Percentiles rank a stretch among this genome's conserved stretches.
Conservation (phyloP, 2,113 vertebrate species). For the Seriola rivoliana region DNA sequence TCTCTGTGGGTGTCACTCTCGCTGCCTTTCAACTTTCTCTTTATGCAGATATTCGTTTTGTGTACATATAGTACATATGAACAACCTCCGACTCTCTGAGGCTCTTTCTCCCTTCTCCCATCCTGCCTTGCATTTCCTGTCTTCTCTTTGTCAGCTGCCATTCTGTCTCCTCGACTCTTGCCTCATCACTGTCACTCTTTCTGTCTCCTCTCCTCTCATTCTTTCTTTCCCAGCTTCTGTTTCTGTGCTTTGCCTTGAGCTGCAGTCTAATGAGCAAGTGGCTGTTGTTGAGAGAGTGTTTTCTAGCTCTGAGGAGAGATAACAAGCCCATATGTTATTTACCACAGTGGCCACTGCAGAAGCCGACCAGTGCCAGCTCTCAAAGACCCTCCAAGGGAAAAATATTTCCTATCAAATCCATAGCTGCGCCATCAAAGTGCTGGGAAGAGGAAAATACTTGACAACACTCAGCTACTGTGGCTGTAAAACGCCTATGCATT, state of each 20-base stretch:
- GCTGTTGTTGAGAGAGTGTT: conserved; percentile 53
- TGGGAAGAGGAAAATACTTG: conserved; percentile 15
- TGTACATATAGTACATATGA: background rate
- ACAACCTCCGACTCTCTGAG: background rate
- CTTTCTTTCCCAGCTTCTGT: background rate
- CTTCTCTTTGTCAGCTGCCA: conserved; percentile 7
- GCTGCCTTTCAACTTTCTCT: conserved; percentile 34
- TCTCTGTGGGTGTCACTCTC: background rate
- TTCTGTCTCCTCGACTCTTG: conserved; percentile 17
- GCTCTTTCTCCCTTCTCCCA: background rate
- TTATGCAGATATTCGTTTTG: conserved; percentile 1
- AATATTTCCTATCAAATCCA: conserved; percentile 42
- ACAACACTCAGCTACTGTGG: conserved; percentile 31
- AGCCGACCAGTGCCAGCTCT: conserved; percentile 47
- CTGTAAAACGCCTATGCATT: conserved; percentile 29
- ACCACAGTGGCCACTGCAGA: conserved; percentile 58
- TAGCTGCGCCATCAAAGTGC: conserved; percentile 43
- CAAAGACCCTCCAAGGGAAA: conserved; percentile 47
- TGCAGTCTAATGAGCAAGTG: conserved; percentile 72
- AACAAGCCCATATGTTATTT: conserved; percentile 78
- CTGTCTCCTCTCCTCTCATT: conserved; percentile 10
- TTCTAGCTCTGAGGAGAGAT: conserved; percentile 62
- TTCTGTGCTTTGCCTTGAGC: conserved; percentile 56
- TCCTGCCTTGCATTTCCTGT: background rate
- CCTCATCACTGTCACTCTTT: conserved; percentile 37